A percentile compares a stretch with the other conserved stretches of the same genome.
Conservation (phyloP, 2,113 vertebrate genomes). For the Eublepharis macularius region DNA sequence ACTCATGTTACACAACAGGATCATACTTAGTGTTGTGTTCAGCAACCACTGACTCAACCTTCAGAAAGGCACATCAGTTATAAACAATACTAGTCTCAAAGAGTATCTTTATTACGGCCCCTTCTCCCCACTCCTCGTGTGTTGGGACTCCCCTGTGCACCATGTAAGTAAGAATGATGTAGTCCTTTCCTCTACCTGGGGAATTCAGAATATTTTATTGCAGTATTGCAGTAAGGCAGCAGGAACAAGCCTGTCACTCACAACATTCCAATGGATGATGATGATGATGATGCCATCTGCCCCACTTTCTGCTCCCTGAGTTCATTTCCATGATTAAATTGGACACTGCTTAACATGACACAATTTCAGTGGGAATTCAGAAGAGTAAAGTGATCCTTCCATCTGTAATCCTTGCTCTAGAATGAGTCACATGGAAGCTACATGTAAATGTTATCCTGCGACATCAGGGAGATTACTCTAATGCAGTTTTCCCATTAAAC, state of each 20-base stretch:
- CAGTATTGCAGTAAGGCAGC: not conserved
- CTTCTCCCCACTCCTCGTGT: not conserved
- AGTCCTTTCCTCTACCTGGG: not conserved
- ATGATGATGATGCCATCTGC: not conserved
- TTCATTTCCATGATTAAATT: not conserved
- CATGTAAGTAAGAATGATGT: not conserved
- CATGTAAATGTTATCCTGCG: too few relatives aligned
- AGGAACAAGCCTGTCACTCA: not conserved
- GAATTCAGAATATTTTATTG: not conserved
- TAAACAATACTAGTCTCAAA: not conserved
- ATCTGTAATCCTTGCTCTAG: not conserved
- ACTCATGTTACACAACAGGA: not conserved
- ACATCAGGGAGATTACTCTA: too few relatives aligned
- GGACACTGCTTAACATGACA: not conserved
- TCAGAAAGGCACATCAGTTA: not conserved
- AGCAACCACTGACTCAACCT: not conserved
- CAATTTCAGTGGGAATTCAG: not conserved
- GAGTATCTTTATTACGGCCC: not conserved
- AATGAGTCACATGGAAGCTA: not conserved
- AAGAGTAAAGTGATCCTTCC: not conserved
- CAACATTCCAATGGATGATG: not conserved
- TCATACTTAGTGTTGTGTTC: not conserved
- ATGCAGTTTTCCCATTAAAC: too few relatives aligned
- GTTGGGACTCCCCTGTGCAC: not conserved
- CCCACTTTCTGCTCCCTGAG: not conserved